Percentiles rank a stretch among this genome's conserved stretches.
Conservation (phyloP, 2,797 vertebrate species). For the Knipowitschia caucasica region DNA sequence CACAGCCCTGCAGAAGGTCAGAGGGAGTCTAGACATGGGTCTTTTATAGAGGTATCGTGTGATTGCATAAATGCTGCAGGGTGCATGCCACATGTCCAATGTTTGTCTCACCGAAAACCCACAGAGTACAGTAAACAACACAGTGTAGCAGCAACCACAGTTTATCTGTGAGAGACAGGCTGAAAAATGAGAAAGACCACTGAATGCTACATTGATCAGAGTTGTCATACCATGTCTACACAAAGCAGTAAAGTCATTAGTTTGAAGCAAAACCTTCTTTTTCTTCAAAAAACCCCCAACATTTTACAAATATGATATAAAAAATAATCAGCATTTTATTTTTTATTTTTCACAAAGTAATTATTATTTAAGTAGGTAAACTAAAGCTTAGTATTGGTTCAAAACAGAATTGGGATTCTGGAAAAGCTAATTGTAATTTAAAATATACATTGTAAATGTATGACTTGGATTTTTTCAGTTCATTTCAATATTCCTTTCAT, state of each 20-base stretch:
- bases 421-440: too few species aligned
- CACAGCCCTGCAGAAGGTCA: conserved; percentile 95
- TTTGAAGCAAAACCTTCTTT: neutral
- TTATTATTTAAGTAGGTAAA: too few species aligned
- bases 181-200: conserved; percentile 8
- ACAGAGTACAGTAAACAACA: conserved; percentile 20
- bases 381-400: too few species aligned
- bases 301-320: too few species aligned
- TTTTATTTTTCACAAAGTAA: too few species aligned
- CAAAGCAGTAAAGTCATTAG: neutral
- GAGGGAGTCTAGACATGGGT: conserved; percentile 3
- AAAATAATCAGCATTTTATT: too few species aligned
- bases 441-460: neutral
- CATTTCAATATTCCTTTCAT: neutral
- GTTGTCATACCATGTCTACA: neutral
- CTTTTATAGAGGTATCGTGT: neutral
- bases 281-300: too few species aligned
- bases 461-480: conserved; percentile 1
- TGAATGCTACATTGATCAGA: neutral
- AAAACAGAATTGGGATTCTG: too few species aligned
- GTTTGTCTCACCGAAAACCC: conserved; percentile 21
- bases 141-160: conserved; percentile 9
- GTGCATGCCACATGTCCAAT: neutral
- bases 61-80: neutral
- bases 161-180: conserved; percentile 16